Conservation (phyloP, 2,797 vertebrate genomes). For the Danio tinwini region DNA sequence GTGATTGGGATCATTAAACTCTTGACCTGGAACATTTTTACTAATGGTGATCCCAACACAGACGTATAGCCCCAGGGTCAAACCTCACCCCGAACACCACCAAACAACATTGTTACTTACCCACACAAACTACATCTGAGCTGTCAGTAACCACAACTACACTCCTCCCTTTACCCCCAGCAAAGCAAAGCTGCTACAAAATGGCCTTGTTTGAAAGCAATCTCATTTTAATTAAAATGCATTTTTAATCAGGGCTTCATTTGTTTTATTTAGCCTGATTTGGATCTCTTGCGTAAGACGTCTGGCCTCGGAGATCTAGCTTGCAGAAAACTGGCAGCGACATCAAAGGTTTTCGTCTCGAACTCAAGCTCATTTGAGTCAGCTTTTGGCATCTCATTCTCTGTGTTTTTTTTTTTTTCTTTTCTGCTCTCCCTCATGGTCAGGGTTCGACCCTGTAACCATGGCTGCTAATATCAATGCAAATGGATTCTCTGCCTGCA, state of each 20-base stretch:
- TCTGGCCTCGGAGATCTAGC: conserved; percentile 57
- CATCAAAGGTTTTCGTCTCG: conserved; percentile 64
- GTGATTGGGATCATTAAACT: conserved; percentile 57
- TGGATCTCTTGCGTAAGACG: conserved; percentile 6
- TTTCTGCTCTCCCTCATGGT: conserved; percentile 60
- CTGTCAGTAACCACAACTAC: conserved; percentile 23
- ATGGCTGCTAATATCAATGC: conserved; percentile 68
- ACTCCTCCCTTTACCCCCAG: not conserved
- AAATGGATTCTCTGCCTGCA: conserved; percentile 54
- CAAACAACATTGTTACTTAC: conserved; percentile 7
- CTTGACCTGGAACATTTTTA: conserved; percentile 73
- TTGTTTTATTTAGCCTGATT: conserved; percentile 7
- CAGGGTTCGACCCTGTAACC: conserved; percentile 62
- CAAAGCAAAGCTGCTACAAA: not conserved
- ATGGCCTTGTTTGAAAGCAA: not conserved
- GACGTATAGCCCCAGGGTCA: not conserved
- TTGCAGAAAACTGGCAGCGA: conserved; percentile 44
- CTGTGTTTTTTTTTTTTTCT: conserved; percentile 40
- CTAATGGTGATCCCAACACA: conserved; percentile 63
- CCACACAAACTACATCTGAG: conserved; percentile 8
- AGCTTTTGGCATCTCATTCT: conserved; percentile 61
- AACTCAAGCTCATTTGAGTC: conserved; percentile 66
- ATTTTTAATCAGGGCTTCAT: not conserved
- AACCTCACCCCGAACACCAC: conserved; percentile 1
- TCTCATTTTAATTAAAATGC: conserved; percentile 9